Conservation (phyloP, 2,113 vertebrate genomes). For the Tamias sibiricus region DNA sequence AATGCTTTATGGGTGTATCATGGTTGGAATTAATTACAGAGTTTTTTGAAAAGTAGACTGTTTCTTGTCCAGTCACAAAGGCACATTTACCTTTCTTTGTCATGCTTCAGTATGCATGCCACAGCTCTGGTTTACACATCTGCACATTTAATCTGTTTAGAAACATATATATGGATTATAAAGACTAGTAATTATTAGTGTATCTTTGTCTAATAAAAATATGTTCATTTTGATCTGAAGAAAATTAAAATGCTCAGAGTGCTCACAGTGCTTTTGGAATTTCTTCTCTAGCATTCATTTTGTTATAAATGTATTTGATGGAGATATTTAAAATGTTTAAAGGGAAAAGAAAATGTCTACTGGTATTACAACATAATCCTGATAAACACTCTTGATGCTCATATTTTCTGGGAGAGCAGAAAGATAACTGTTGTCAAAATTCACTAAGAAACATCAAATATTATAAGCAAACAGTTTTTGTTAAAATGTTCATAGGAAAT, state of each 20-base stretch:
- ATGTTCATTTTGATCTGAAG: constrained; percentile 60
- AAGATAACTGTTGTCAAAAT: not conserved
- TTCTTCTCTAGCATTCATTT: not conserved
- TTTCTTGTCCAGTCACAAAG: constrained; percentile 66
- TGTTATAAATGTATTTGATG: not conserved
- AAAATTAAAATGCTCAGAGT: constrained; percentile 75
- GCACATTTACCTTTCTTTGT: constrained; percentile 12
- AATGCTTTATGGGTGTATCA: constrained; percentile 64
- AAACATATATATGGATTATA: constrained; percentile 70
- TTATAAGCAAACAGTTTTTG: constrained; percentile 63
- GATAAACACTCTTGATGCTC: not conserved
- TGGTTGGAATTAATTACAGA: constrained; percentile 65
- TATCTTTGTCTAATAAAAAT: constrained; percentile 40
- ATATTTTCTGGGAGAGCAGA: constrained; percentile 10
- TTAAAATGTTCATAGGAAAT: constrained; percentile 27
- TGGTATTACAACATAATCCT: constrained; percentile 20
- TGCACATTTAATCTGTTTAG: constrained; percentile 47
- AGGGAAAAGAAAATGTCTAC: not conserved
- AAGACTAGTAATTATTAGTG: constrained; percentile 61
- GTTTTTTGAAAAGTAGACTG: constrained; percentile 63
- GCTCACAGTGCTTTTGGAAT: constrained; percentile 39
- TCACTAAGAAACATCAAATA: not conserved
- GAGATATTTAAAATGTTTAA: constrained; percentile 71
- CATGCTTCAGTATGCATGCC: not conserved
- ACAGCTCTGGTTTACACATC: constrained; percentile 71